Conservation (phyloP, 2,888 invertebrate species). For the Synanthedon andrenaeformis region DNA sequence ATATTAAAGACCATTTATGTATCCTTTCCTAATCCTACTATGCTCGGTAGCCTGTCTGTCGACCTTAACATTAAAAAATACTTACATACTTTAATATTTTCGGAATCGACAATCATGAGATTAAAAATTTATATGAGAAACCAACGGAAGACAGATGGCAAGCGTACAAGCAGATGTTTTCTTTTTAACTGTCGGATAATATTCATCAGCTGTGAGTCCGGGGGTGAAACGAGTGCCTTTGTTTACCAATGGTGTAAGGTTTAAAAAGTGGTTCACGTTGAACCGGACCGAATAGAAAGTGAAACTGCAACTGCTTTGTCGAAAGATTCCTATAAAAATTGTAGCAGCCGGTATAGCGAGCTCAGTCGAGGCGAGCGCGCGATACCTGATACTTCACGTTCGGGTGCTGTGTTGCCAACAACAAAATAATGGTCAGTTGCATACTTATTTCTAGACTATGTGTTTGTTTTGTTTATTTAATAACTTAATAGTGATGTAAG, state of each 20-base stretch:
- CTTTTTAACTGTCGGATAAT: too few relatives aligned
- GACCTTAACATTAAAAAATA: too few relatives aligned
- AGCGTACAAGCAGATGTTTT: too few relatives aligned
- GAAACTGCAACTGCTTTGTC: constrained; percentile 53
- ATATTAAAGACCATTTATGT: too few relatives aligned
- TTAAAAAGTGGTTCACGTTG: constrained; percentile 57
- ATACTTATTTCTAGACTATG: constrained; percentile 29
- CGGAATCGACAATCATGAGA: too few relatives aligned
- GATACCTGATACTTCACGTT: constrained; percentile 12
- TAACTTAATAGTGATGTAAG: constrained; percentile 12
- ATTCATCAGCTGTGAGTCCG: constrained; percentile 3
- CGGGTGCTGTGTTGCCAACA: constrained; percentile 26
- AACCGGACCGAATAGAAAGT: constrained; percentile 60
- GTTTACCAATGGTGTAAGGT: constrained; percentile 40
- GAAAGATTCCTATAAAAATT: constrained; percentile 60
- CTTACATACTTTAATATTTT: too few relatives aligned
- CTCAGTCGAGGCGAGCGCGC: constrained; percentile 49
- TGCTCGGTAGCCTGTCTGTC: too few relatives aligned
- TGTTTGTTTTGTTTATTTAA: constrained; percentile 29
- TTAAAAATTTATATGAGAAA: too few relatives aligned
- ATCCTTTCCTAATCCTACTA: too few relatives aligned
- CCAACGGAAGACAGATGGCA: too few relatives aligned
- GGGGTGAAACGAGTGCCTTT: constrained; percentile 24
- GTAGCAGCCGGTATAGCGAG: constrained; percentile 36
- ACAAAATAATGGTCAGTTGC: constrained; percentile 52